Percentiles rank a stretch among this genome's conserved stretches.
These are phyloP conservation scores for Brachionus angularis DNA, from an alignment of 1,140 invertebrate genomes.

Conservation along the genomic window DNA sequence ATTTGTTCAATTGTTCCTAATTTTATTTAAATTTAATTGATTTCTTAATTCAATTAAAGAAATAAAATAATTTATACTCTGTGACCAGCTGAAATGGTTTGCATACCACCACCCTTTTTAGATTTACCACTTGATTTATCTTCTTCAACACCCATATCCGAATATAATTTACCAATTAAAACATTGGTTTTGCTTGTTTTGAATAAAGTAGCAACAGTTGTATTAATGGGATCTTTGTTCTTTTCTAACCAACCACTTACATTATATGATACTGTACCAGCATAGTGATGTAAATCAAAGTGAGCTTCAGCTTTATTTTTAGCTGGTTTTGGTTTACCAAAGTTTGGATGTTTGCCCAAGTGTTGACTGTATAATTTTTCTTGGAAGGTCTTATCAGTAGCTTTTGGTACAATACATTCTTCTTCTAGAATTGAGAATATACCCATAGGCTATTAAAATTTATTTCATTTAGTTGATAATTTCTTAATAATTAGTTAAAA, in stretches of 20 bases:
- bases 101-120: slow-evolving; percentile 93
- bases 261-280: slow-evolving; percentile 73
- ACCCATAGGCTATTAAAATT: slow-evolving; percentile 99
- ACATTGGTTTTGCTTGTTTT: background rate
- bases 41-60: no score
- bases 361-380: slow-evolving; percentile 97
- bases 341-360: slow-evolving; percentile 95
- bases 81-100: slow-evolving; percentile 82
- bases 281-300: slow-evolving; percentile 97
- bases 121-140: slow-evolving; percentile 63
- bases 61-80: no score
- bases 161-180: background rate
- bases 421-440: slow-evolving; percentile 99
- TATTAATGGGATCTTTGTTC: slow-evolving; percentile 99
- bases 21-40: no score
- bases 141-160: slow-evolving; percentile 11
- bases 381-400: slow-evolving; percentile 91
- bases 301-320: slow-evolving; percentile 90
- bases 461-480: no score
- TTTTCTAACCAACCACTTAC: slow-evolving; percentile 97
- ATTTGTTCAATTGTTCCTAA: slow-evolving; percentile 92
- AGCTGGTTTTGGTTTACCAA: slow-evolving; percentile 90
- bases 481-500: no score
- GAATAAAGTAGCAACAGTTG: slow-evolving; percentile 71
- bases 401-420: slow-evolving; percentile 99